Conservation (phyloP, 2,797 vertebrate genomes). For the Spheniscus humboldti region DNA sequence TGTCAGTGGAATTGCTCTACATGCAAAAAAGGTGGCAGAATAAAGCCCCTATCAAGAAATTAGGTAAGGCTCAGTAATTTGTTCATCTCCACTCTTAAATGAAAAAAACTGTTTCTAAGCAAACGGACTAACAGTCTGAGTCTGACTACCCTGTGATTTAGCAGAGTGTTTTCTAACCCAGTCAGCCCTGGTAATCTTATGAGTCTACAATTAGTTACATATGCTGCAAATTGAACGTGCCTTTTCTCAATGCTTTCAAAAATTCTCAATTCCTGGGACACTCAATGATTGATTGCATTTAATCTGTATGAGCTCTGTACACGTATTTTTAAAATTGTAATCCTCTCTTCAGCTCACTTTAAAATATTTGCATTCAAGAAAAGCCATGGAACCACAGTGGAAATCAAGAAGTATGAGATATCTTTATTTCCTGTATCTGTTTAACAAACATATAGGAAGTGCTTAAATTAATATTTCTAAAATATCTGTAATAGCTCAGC, state of each 20-base stretch:
- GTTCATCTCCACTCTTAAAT: background rate
- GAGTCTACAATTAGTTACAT: background rate
- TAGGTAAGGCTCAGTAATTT: background rate
- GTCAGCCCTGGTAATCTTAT: background rate
- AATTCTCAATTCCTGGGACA: background rate
- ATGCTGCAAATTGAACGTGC: background rate
- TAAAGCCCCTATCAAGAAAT: background rate
- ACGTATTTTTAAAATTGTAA: background rate
- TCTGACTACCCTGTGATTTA: background rate
- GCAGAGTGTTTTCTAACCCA: background rate
- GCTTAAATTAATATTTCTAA: background rate
- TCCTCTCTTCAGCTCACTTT: background rate
- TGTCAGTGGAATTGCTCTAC: background rate
- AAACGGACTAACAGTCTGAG: background rate
- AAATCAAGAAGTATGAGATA: accelerated
- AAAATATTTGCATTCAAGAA: background rate
- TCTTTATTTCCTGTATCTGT: background rate
- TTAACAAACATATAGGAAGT: background rate
- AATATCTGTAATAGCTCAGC: background rate
- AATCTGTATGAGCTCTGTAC: background rate
- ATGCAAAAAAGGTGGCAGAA: background rate
- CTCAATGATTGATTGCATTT: background rate
- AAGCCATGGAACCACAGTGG: background rate
- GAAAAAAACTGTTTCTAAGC: background rate
- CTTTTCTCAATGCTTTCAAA: background rate